Percentiles rank a stretch among this genome's conserved stretches.
These are phyloP conservation scores for Spilarctia lutea DNA, from an alignment of 2,888 invertebrate genomes.

Conservation along the genomic window DNA sequence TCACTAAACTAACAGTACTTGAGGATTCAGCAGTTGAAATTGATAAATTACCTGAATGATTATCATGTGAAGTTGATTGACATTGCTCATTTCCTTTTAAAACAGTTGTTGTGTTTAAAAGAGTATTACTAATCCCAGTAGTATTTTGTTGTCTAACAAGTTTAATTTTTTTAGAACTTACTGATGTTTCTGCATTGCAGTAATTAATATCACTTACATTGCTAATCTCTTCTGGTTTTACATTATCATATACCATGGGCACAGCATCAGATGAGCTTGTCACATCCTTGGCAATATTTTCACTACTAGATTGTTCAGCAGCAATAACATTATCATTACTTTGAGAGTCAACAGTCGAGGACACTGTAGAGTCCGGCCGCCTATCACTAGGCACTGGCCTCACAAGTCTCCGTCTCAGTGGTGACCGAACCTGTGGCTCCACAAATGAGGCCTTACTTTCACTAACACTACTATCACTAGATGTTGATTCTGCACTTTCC, in stretches of 20 bases:
- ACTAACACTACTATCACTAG: slow-evolving; percentile 81
- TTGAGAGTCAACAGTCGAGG: slow-evolving; percentile 79
- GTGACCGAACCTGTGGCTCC: slow-evolving; percentile 70
- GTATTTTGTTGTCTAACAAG: slow-evolving; percentile 78
- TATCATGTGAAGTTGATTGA: slow-evolving; percentile 75
- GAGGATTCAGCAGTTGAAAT: slow-evolving; percentile 51
- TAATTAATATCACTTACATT: slow-evolving; percentile 81
- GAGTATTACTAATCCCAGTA: slow-evolving; percentile 59
- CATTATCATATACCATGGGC: slow-evolving; percentile 72
- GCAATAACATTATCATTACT: slow-evolving; percentile 54
- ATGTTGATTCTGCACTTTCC: slow-evolving; percentile 82
- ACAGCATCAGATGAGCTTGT: slow-evolving; percentile 83
- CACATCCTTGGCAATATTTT: slow-evolving; percentile 76
- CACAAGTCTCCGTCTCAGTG: slow-evolving; percentile 74
- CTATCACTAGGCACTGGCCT: slow-evolving; percentile 75
- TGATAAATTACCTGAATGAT: slow-evolving; percentile 43
- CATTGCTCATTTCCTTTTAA: slow-evolving; percentile 65
- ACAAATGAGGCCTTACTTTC: slow-evolving; percentile 61
- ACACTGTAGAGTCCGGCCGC: slow-evolving; percentile 81
- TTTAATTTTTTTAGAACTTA: slow-evolving; percentile 81
- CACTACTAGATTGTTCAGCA: slow-evolving; percentile 65
- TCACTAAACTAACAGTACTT: slow-evolving; percentile 53
- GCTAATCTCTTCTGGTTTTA: slow-evolving; percentile 79
- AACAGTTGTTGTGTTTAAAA: slow-evolving; percentile 49
- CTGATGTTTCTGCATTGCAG: slow-evolving; percentile 83